Base-by-base conservation (phyloP, 2,797 vertebrate genomes). In the Sorex maritimensis region DNA sequence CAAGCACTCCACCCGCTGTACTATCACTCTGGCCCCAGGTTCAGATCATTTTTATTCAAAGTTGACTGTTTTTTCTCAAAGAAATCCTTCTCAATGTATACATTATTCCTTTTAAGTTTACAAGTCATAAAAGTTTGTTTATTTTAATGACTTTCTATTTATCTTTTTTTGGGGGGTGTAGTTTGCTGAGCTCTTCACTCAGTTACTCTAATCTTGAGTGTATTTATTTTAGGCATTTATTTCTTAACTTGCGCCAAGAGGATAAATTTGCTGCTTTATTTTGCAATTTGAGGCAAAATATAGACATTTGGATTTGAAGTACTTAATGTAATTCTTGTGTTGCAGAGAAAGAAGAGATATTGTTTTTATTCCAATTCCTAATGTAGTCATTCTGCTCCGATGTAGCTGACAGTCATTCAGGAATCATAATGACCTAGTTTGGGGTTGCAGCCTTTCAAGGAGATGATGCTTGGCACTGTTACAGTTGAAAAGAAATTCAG, bases 401-500 rank as follows among this genome's bases (percentile, higher is more conserved):
- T 81, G 61, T n/a, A 88, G 79, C 73, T 65, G n/a, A 38, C 80
- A 88, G 52, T 84, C 34, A 78, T 83, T 94, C 73, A 78, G 49
- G 24, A 90, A 87, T 72, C 30, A 30, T 91, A 94, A 88, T 88
- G 19, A 55, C 24, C n/a, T 75, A 34, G 41, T 74, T 65, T 77
- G 72, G 55, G 52, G 55, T 79, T 73, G 6, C 23, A 49, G 73
- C 6, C 49, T 85, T 85, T 68, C 17, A 81, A 74, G 52, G 52
- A 55, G 52, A n/a, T 80, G 49, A 86, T 79, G 73, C 19, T 92
- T 55, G 74, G 26, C 67, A 88, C 49, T 81, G 49, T 88, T 41
- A 26, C 28, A 14, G n/a, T 88, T 74, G 58, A 28, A 68, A 80
- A 72, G 17, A 83, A 61, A 52, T 92, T 46, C 11, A 67, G 58